Conservation (phyloP, 2,888 invertebrate species). For the Marronus borbonicus region DNA sequence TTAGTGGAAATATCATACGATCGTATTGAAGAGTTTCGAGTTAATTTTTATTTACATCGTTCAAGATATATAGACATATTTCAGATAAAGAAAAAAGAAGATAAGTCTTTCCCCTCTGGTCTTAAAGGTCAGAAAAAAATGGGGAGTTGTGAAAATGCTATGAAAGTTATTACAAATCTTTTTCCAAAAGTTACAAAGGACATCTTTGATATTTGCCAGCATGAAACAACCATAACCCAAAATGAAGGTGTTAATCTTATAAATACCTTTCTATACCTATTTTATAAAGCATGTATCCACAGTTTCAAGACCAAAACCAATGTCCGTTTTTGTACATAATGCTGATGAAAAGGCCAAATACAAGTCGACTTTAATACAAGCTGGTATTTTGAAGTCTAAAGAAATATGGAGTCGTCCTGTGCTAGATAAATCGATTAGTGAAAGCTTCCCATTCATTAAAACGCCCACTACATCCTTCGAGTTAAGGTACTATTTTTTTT, state of each 20-base stretch:
- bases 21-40: constrained; percentile 77
- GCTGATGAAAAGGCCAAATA: constrained; percentile 66
- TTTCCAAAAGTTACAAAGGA: constrained; percentile 64
- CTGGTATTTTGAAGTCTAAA: constrained; percentile 71
- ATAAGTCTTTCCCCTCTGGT: constrained; percentile 57
- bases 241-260: constrained; percentile 59
- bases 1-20: constrained; percentile 73
- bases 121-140: constrained; percentile 62
- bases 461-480: constrained; percentile 70
- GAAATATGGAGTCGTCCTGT: constrained; percentile 70
- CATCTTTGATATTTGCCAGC: constrained; percentile 62
- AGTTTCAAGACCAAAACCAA: constrained; percentile 74
- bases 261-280: background rate
- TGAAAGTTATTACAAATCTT: constrained; percentile 61
- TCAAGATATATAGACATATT: constrained; percentile 75
- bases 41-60: constrained; percentile 81
- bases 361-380: constrained; percentile 70
- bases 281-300: constrained; percentile 50
- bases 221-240: constrained; percentile 61
- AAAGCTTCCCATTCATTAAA: constrained; percentile 77
- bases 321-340: constrained; percentile 74
- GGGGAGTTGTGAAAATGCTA: constrained; percentile 59
- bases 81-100: constrained; percentile 60
- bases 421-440: constrained; percentile 67
- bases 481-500: constrained; percentile 56